Base-by-base conservation (phyloP, 2,113 vertebrate species). In the Channa argus region DNA sequence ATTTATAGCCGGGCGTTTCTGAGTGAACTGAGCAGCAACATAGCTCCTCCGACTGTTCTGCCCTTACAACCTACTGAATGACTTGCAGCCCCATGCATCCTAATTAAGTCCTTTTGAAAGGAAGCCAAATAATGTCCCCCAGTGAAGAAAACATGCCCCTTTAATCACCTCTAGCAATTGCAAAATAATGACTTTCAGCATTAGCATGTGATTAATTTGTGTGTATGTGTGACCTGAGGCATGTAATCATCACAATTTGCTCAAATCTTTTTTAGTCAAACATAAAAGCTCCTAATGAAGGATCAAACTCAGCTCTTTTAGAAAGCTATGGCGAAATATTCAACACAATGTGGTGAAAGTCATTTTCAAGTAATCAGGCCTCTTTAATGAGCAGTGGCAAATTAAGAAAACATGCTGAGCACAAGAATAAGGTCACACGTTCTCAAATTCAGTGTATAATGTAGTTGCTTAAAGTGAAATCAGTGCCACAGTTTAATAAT, bases 71-170 rank as follows among this genome's bases (percentile, higher is more conserved):
- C 70, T 51, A 3, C 33, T 24, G 49, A 65, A 70, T 74, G 72
- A 41, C 54, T 62, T 64, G 43, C 69, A 38, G 12, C 38, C 36
- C 10, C 56, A 75, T 13, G 24, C 58, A 24, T 80, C 45, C 54
- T 73, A 54, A 87, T 83, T 47, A 83, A 74, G n/a, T 24, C 37
- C 7, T 46, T 69, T 4, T 56, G 43, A 71, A 39, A 61, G 33
- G 1, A 1, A 49, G 51, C 43, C 36, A 38, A 73, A 73, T 8
- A 61, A 55, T 52, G 64, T 38, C 11, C 58, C 12, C 37, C 24
- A 11, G 24, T 3, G 6, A 24, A 10, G 43, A 54, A 64, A 75
- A 63, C 56, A 66, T 7, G 39, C 24, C 36, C 34, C 36, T 67
- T 70, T 80, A 45, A 76, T 66, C 63, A 54, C 38, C 58, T 44